Percentiles rank a stretch among this genome's conserved stretches.
Conservation (phyloP, 2,797 vertebrate species). For the Spinus pinus region DNA sequence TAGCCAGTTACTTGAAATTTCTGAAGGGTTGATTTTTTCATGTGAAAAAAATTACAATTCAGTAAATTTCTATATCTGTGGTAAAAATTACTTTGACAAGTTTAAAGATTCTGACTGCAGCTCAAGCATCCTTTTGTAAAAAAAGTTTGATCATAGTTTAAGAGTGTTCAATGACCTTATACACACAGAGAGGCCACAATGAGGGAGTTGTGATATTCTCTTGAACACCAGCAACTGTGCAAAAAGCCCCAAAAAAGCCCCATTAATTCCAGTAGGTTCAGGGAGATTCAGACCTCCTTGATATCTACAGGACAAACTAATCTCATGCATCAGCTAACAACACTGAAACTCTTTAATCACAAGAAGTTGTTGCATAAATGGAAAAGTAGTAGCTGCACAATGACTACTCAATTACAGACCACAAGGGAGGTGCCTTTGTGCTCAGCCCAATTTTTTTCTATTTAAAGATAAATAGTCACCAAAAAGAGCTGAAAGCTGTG, state of each 20-base stretch:
- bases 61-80: not conserved
- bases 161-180: not conserved
- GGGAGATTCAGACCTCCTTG: not conserved
- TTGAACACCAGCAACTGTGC: not conserved
- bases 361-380: not conserved
- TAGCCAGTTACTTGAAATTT: not conserved
- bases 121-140: not conserved
- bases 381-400: not conserved
- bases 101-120: not conserved
- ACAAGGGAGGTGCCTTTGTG: fast-evolving
- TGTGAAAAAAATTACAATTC: not conserved
- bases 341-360: not conserved
- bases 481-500: not conserved
- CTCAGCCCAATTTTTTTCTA: not conserved
- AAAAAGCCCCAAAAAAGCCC: not conserved
- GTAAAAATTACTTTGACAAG: not conserved
- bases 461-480: not conserved
- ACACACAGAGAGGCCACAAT: not conserved
- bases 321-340: not conserved
- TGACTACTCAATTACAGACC: not conserved
- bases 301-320: not conserved
- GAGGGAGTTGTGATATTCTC: not conserved
- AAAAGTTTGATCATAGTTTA: not conserved
- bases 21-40: not conserved
- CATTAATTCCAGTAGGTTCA: not conserved